These are phyloP conservation scores for Scomber colias DNA, from an alignment of 2,113 vertebrate species.

Conservation along the genomic window DNA sequence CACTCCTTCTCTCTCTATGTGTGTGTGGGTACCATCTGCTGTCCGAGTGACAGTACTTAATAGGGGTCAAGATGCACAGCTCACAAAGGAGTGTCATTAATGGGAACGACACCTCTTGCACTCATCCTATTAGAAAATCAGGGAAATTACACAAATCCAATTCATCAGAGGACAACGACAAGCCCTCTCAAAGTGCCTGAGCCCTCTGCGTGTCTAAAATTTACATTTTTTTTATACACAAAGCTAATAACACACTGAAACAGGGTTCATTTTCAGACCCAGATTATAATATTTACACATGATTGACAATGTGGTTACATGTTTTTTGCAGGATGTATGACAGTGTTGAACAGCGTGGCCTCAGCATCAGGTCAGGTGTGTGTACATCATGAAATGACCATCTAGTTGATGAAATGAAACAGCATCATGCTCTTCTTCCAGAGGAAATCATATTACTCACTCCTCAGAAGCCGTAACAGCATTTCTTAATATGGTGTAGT, in stretches of 20 bases:
- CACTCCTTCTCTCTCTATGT: constrained; percentile 64
- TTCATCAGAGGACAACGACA: constrained; percentile 44
- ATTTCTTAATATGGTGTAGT: constrained; percentile 31
- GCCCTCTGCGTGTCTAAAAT: constrained; percentile 1
- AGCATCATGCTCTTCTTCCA: constrained; percentile 30
- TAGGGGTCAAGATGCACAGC: constrained; percentile 83
- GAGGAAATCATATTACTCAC: constrained; percentile 49
- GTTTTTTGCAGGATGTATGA: background rate
- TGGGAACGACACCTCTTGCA: constrained; percentile 71
- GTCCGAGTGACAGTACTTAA: constrained; percentile 80
- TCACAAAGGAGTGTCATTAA: constrained; percentile 78
- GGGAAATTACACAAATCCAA: constrained; percentile 70
- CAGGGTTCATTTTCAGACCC: background rate
- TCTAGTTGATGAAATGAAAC: constrained; percentile 69
- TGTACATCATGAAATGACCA: constrained; percentile 65
- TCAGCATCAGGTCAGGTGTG: constrained; percentile 54
- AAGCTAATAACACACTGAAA: background rate
- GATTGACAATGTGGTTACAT: background rate
- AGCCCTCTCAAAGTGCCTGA: constrained; percentile 4
- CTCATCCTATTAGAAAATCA: constrained; percentile 77
- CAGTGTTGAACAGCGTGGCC: constrained; percentile 13
- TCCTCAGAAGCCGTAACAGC: constrained; percentile 38
- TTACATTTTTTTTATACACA: constrained; percentile 31
- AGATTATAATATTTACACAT: background rate
- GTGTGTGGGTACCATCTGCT: constrained; percentile 80